Evolutionary conservation across 1,140 invertebrate species (phyloP).

Genomic region (Cepaea nemoralis): DNA sequence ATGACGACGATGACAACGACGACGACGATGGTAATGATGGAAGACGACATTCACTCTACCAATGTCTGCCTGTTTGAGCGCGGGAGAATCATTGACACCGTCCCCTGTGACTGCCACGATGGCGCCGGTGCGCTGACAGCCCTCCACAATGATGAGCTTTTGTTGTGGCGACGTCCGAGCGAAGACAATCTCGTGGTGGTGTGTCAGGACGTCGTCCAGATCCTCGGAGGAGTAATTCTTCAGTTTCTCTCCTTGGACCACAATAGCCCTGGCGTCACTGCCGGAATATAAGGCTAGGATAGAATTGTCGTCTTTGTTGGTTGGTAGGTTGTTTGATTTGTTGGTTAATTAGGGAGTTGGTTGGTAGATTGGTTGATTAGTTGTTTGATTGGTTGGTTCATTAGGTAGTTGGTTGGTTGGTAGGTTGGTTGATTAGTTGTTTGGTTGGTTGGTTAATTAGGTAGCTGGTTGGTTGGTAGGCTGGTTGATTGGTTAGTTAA

Average conservation of each 20-base stretch:
- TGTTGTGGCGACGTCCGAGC: constrained; percentile 98
- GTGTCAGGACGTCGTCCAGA: constrained; percentile 91
- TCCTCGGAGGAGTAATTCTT: constrained; percentile 89
- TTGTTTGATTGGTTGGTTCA: no score
- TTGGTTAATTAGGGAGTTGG: no score
- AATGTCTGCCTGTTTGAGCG: constrained; percentile 98
- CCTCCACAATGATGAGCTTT: constrained; percentile 99
- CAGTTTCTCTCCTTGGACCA: constrained; percentile 94
- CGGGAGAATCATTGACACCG: constrained; percentile 97
- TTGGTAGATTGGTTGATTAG: no score
- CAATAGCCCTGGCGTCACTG: constrained; percentile 93
- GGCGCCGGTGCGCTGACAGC: constrained; percentile 89
- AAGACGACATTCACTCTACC: constrained; percentile 76
- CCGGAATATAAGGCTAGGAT: constrained; percentile 72
- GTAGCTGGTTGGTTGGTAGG: no score
- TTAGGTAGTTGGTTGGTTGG: no score
- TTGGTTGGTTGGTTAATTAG: no score
- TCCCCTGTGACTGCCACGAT: constrained; percentile 98
- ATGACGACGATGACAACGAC: no score
- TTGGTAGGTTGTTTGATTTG: no score
- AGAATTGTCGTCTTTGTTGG: no score
- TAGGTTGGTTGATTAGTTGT: no score
- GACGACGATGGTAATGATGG: no score
- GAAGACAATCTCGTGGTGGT: constrained; percentile 99
- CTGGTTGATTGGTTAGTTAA: no score